These are phyloP conservation scores for Peromyscus polionotus DNA, from an alignment of 2,113 vertebrate species.

Conservation along the genomic window DNA sequence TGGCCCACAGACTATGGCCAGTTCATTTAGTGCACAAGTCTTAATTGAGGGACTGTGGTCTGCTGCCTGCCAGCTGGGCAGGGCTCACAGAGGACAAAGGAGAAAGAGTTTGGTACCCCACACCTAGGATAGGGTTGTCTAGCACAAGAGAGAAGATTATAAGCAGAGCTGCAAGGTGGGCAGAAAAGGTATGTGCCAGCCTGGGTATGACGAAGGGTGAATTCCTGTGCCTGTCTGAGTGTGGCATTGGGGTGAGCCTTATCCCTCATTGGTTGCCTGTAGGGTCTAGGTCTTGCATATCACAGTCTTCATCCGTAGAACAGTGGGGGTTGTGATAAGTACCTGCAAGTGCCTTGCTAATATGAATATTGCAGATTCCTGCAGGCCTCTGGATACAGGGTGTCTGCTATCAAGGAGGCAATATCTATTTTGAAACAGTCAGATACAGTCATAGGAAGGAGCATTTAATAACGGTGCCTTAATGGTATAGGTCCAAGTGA, in stretches of 20 bases:
- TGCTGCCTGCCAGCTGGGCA: constrained; percentile 8
- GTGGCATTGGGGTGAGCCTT: fast-evolving
- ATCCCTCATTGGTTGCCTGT: neutral
- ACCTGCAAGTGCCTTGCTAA: no score
- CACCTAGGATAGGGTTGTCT: neutral
- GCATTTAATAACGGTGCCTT: neutral
- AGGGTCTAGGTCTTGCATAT: neutral
- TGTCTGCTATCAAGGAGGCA: neutral
- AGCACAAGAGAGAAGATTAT: neutral
- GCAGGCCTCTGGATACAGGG: neutral
- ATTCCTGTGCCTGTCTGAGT: neutral
- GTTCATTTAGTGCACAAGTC: constrained; percentile 66
- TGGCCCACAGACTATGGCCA: constrained; percentile 38
- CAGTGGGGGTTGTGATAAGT: neutral
- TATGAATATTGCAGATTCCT: neutral
- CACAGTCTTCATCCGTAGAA: neutral
- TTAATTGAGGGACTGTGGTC: neutral
- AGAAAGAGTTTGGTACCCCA: neutral
- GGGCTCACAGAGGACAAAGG: neutral
- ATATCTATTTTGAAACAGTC: neutral
- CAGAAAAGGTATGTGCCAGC: neutral
- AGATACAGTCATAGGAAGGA: no score
- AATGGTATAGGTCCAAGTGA: fast-evolving
- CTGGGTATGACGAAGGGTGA: neutral
- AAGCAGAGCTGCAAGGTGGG: neutral